Conservation (phyloP, 2,113 vertebrate genomes). For the Odontophorus gujanensis region DNA sequence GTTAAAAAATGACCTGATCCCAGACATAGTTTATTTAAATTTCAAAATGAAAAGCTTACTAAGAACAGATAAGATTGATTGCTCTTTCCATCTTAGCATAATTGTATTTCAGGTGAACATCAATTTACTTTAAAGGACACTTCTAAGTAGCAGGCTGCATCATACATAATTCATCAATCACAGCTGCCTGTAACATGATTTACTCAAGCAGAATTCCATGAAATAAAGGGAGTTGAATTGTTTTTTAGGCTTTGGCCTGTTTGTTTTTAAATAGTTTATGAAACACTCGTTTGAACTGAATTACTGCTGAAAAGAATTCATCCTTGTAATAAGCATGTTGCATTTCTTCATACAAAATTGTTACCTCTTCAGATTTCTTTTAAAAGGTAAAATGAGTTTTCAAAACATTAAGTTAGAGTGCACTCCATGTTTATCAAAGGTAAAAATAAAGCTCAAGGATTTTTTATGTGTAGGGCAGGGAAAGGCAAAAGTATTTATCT, state of each 20-base stretch:
- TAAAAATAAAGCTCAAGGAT: constrained; percentile 32
- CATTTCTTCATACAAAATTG: constrained; percentile 31
- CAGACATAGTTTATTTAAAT: constrained; percentile 82
- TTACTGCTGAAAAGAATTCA: constrained; percentile 48
- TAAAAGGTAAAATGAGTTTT: constrained; percentile 37
- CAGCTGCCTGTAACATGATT: constrained; percentile 75
- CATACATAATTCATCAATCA: constrained; percentile 88
- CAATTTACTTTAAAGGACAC: constrained; percentile 89
- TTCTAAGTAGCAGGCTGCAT: constrained; percentile 84
- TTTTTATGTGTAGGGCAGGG: neutral
- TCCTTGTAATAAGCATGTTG: constrained; percentile 28
- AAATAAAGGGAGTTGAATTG: constrained; percentile 68
- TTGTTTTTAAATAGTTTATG: constrained; percentile 68
- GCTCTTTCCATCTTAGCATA: constrained; percentile 82
- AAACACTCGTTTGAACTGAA: constrained; percentile 58
- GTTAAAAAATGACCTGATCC: constrained; percentile 78
- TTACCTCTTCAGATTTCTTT: constrained; percentile 9
- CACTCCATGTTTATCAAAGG: neutral
- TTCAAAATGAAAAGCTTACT: constrained; percentile 83
- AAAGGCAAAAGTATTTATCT: neutral
- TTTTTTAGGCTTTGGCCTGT: constrained; percentile 64
- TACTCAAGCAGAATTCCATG: constrained; percentile 75
- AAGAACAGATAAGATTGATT: constrained; percentile 86
- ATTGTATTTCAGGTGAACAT: constrained; percentile 90
- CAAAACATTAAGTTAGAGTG: constrained; percentile 40